phyloP scores from a whole-genome alignment of 2,888 invertebrate genomes.

The Pheosia tremula region DNA sequence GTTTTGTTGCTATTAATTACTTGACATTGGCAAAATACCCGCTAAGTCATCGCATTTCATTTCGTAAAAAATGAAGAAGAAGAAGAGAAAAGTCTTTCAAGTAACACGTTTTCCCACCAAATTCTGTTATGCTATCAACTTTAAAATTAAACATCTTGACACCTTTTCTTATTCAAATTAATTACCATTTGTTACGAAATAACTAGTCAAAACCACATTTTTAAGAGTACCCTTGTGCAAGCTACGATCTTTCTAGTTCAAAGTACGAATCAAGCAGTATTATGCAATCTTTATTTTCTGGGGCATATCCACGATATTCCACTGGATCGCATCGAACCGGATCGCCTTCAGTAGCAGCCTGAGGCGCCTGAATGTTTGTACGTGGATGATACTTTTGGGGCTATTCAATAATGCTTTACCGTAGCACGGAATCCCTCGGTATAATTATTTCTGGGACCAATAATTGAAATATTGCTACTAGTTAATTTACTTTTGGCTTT shows the following conservation, averaged over 20 bases:
- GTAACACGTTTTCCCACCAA: no score
- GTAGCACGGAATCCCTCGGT: conserved; percentile 20
- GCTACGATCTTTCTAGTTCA: neutral
- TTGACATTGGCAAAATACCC: no score
- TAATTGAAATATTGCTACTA: conserved; percentile 1
- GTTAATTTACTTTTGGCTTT: neutral
- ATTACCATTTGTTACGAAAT: neutral
- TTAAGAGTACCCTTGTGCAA: neutral
- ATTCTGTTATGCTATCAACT: no score
- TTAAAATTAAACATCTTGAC: neutral
- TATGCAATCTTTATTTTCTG: conserved; percentile 11
- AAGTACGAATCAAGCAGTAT: neutral
- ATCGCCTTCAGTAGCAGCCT: conserved; percentile 67
- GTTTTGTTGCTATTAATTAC: no score
- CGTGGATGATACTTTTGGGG: conserved; percentile 57
- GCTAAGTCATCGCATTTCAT: no score
- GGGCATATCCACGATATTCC: conserved; percentile 59
- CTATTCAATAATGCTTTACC: conserved; percentile 56
- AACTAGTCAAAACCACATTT: conserved; percentile 1
- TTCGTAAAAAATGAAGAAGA: no score
- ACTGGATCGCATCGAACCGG: conserved; percentile 52
- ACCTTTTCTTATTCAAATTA: neutral
- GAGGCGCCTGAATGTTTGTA: conserved; percentile 66
- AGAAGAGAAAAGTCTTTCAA: no score
- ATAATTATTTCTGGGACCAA: conserved; percentile 13